Percentiles rank a stretch among this genome's conserved stretches.
These are phyloP conservation scores for Iphiclides podalirius DNA, from an alignment of 2,888 invertebrate species.

Conservation along the genomic window DNA sequence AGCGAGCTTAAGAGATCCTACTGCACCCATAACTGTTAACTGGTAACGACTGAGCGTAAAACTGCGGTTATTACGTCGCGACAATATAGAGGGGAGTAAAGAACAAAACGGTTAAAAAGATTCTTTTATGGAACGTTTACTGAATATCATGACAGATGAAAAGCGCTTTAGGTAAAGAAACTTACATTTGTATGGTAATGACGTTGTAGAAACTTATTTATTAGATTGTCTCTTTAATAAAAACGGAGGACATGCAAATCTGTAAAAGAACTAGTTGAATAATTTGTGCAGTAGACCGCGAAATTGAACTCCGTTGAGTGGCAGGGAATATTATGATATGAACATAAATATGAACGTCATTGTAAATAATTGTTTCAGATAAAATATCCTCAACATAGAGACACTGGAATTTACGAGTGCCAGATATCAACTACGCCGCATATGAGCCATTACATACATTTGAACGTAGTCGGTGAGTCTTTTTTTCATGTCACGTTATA, in stretches of 20 bases:
- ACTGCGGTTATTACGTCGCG: slow-evolving; percentile 16
- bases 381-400: slow-evolving; percentile 94
- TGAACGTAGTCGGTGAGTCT: slow-evolving; percentile 93
- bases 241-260: slow-evolving; percentile 2
- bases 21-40: slow-evolving; percentile 10
- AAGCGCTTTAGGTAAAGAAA: background rate
- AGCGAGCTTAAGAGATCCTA: slow-evolving; percentile 8
- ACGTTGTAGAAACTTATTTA: slow-evolving; percentile 9
- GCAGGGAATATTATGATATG: slow-evolving; percentile 13
- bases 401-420: slow-evolving; percentile 95
- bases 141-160: slow-evolving; percentile 1
- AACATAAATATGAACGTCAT: slow-evolving; percentile 22
- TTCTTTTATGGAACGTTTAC: slow-evolving; percentile 9
- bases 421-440: slow-evolving; percentile 96
- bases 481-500: background rate
- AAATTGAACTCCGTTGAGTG: slow-evolving; percentile 21
- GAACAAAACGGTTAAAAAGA: slow-evolving; percentile 14
- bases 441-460: slow-evolving; percentile 94
- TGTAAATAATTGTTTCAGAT: slow-evolving; percentile 80
- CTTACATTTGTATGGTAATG: background rate
- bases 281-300: slow-evolving; percentile 26
- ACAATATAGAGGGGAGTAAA: slow-evolving; percentile 4
- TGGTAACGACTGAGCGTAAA: slow-evolving; percentile 15
- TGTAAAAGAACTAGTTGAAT: slow-evolving; percentile 6
- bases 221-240: slow-evolving; percentile 5